Conservation (phyloP, 2,888 invertebrate species). For the Orchesella flavescens region DNA sequence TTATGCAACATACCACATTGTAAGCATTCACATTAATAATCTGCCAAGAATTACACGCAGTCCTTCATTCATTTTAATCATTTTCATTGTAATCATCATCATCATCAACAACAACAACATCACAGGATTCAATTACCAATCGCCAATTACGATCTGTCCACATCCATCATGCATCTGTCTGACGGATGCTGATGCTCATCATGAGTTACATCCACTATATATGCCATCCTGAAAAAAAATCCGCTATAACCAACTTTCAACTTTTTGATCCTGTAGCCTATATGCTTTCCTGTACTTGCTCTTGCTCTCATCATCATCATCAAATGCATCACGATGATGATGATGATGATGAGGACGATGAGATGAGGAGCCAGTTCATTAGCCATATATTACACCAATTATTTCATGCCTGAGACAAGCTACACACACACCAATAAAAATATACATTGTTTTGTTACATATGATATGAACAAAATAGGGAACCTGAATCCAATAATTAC, state of each 20-base stretch:
- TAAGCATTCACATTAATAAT: no score
- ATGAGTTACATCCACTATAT: background rate
- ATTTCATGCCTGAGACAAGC: slow-evolving; percentile 40
- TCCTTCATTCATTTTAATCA: no score
- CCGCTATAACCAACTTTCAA: background rate
- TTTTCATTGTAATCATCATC: background rate
- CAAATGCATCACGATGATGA: background rate
- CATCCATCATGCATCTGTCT: slow-evolving; percentile 47
- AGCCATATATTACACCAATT: slow-evolving; percentile 63
- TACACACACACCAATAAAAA: background rate
- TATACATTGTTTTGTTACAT: no score
- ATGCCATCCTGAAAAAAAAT: no score
- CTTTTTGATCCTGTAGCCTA: background rate
- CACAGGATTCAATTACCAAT: slow-evolving; percentile 50
- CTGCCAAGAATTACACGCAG: no score
- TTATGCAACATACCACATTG: no score
- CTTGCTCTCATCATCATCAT: slow-evolving; percentile 9
- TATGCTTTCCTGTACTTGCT: background rate
- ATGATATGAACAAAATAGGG: background rate
- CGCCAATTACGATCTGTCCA: slow-evolving; percentile 51
- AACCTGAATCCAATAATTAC: slow-evolving; percentile 37
- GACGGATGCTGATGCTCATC: slow-evolving; percentile 26
- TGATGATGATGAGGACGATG: no score
- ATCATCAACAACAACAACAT: slow-evolving; percentile 5
- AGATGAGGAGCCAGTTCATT: slow-evolving; percentile 51